These are phyloP conservation scores for Lacanobia oleracea DNA, from an alignment of 2,888 invertebrate species.

Conservation along the genomic window DNA sequence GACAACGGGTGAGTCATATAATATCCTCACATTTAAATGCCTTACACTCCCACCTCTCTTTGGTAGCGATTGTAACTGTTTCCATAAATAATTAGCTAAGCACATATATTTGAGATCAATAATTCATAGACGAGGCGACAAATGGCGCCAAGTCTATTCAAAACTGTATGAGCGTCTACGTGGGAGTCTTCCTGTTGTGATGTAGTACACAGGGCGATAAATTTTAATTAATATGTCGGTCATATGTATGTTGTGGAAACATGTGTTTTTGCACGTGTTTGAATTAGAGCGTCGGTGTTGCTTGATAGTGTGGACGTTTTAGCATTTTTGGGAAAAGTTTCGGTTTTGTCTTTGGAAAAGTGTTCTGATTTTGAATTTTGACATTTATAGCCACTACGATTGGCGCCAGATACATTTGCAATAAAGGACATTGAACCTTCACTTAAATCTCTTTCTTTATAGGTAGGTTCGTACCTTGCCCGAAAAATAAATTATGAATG, in stretches of 20 bases:
- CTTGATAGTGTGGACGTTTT: too few relatives aligned
- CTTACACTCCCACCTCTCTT: neutral
- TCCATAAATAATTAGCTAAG: constrained; percentile 5
- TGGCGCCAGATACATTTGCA: too few relatives aligned
- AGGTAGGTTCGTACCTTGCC: too few relatives aligned
- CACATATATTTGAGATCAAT: constrained; percentile 15
- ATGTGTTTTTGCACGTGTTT: constrained; percentile 14
- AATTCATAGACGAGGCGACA: constrained; percentile 22
- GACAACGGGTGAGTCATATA: too few relatives aligned
- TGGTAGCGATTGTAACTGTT: neutral
- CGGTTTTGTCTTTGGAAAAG: neutral
- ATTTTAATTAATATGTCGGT: constrained; percentile 46
- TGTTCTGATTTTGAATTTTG: neutral
- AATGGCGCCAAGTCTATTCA: constrained; percentile 28
- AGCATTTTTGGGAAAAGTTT: neutral
- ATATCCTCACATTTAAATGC: too few relatives aligned
- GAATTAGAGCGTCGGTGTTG: neutral
- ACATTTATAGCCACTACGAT: too few relatives aligned
- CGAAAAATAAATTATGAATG: too few relatives aligned
- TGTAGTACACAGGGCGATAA: constrained; percentile 27
- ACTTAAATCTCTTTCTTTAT: too few relatives aligned
- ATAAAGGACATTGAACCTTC: too few relatives aligned
- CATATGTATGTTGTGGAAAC: constrained; percentile 28
- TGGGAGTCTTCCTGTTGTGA: constrained; percentile 47
- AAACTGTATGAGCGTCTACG: constrained; percentile 11